Conservation (phyloP, 1,140 invertebrate genomes). For the Penaeus indicus region DNA sequence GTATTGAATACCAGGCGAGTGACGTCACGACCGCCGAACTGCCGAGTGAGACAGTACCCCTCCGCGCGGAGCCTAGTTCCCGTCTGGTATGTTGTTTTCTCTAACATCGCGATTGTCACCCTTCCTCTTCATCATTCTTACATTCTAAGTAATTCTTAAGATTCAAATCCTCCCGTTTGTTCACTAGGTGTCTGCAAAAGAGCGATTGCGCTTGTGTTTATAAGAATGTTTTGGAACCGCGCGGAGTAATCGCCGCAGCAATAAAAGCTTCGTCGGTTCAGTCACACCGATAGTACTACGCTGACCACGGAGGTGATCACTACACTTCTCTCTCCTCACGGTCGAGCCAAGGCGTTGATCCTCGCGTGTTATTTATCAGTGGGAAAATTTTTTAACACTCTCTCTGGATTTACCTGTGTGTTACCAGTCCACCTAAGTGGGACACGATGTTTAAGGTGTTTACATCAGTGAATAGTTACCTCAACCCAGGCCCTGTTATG, state of each 20-base stretch:
- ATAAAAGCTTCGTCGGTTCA: slow-evolving; percentile 43
- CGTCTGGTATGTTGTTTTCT: slow-evolving; percentile 29
- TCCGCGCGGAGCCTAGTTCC: slow-evolving; percentile 45
- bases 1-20: slow-evolving; percentile 62
- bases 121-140: background rate
- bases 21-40: slow-evolving; percentile 49
- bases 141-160: no score
- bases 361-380: background rate
- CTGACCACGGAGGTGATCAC: slow-evolving; percentile 44
- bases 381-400: background rate
- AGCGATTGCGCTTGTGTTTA: slow-evolving; percentile 3
- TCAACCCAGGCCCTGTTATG: slow-evolving; percentile 52
- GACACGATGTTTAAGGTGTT: slow-evolving; percentile 57
- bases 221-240: slow-evolving; percentile 38
- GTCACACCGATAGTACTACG: slow-evolving; percentile 53
- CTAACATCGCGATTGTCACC: background rate
- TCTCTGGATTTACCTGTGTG: slow-evolving; percentile 38
- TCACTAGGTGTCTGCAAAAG: no score
- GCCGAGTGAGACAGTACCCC: slow-evolving; percentile 52
- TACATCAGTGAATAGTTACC: slow-evolving; percentile 57
- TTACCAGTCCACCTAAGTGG: slow-evolving; percentile 41
- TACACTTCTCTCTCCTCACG: slow-evolving; percentile 1
- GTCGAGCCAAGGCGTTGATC: slow-evolving; percentile 37
- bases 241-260: slow-evolving; percentile 22
- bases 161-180: no score